Conservation (phyloP, 1,140 invertebrate genomes). For the Plodia interpunctella region DNA sequence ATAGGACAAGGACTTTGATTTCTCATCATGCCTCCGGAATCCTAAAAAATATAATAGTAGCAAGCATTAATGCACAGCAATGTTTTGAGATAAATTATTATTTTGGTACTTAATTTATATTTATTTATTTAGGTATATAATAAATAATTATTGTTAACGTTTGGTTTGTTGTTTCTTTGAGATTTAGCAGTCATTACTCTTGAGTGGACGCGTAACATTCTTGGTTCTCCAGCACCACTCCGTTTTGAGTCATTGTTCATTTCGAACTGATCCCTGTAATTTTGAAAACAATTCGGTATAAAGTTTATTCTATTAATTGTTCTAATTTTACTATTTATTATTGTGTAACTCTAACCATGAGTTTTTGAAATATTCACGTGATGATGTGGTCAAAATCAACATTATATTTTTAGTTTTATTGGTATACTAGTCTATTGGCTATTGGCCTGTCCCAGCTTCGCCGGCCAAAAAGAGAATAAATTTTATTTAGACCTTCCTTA, state of each 20-base stretch:
- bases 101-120: not conserved
- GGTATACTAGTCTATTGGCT: too few relatives aligned
- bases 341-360: too few relatives aligned
- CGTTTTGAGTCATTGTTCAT: conserved; percentile 27
- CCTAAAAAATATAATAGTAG: conserved; percentile 27
- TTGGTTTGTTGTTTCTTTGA: not conserved
- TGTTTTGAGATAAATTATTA: too few relatives aligned
- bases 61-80: not conserved
- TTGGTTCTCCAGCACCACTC: conserved; percentile 43
- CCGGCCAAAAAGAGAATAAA: too few relatives aligned
- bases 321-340: too few relatives aligned
- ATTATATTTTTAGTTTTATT: too few relatives aligned
- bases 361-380: too few relatives aligned
- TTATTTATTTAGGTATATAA: too few relatives aligned
- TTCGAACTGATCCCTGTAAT: conserved; percentile 23
- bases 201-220: conserved; percentile 14
- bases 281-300: conserved; percentile 12
- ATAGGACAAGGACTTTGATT: conserved; percentile 12
- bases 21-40: conserved; percentile 24
- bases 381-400: too few relatives aligned
- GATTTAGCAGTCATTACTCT: conserved; percentile 23
- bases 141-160: not conserved
- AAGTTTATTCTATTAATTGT: too few relatives aligned
- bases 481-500: too few relatives aligned
- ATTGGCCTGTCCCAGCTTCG: too few relatives aligned